These are phyloP conservation scores for Himalopsyche phryganea DNA, from an alignment of 1,140 invertebrate genomes.

Conservation along the genomic window DNA sequence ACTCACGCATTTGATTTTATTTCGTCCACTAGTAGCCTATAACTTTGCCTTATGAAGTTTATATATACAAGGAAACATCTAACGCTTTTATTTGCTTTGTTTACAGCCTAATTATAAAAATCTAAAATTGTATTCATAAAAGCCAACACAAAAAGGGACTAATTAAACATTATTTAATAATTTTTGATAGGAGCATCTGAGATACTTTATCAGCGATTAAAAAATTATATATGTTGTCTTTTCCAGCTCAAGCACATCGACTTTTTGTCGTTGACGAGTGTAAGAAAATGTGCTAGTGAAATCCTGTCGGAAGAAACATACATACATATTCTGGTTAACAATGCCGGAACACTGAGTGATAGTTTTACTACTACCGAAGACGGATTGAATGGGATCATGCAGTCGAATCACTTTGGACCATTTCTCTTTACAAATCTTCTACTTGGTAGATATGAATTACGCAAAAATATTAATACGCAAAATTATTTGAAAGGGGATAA, in stretches of 20 bases:
- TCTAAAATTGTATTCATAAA: too few relatives aligned
- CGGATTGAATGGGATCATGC: constrained; percentile 60
- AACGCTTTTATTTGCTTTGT: too few relatives aligned
- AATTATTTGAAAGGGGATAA: background rate
- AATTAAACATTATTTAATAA: too few relatives aligned
- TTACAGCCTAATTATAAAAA: too few relatives aligned
- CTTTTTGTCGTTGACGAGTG: constrained; percentile 49
- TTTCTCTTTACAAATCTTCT: constrained; percentile 65
- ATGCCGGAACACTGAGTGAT: constrained; percentile 54
- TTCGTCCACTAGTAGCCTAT: too few relatives aligned
- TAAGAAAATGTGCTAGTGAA: constrained; percentile 51
- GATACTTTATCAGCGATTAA: too few relatives aligned
- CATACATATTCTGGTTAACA: constrained; percentile 66
- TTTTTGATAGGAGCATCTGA: too few relatives aligned
- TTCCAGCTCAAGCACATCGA: constrained; percentile 36
- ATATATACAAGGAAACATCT: too few relatives aligned
- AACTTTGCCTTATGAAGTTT: too few relatives aligned
- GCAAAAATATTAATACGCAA: background rate
- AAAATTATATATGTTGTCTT: too few relatives aligned
- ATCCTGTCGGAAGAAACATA: constrained; percentile 48
- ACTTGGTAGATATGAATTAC: constrained; percentile 51
- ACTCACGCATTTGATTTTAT: too few relatives aligned
- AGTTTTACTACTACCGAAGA: constrained; percentile 57
- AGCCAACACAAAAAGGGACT: too few relatives aligned
- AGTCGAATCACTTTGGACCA: constrained; percentile 65